phyloP scores from a whole-genome alignment of 2,113 vertebrate genomes.

The Coturnix japonica region DNA sequence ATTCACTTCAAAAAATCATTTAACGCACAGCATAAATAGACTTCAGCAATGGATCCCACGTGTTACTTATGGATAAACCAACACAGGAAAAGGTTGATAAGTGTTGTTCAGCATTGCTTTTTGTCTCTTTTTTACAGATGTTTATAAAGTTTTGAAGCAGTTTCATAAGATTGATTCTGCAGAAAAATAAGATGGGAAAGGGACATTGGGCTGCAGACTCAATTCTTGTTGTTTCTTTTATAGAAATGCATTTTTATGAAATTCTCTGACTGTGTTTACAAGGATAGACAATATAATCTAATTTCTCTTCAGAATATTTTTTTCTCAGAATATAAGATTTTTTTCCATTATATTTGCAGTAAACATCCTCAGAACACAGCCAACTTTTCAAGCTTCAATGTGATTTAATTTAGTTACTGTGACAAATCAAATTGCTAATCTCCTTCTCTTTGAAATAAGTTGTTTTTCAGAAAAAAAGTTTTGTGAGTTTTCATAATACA shows the following conservation, averaged over 20 bases:
- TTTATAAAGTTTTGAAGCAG: not conserved
- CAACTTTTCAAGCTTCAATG: not conserved
- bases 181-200: not conserved
- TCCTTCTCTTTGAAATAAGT: not conserved
- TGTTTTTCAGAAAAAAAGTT: not conserved
- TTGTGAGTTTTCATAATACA: not conserved
- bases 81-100: not conserved
- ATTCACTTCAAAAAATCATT: not conserved
- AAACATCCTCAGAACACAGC: not conserved
- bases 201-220: not conserved
- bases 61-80: not conserved
- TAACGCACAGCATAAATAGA: not conserved
- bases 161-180: not conserved
- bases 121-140: not conserved
- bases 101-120: rapidly evolving
- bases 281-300: not conserved
- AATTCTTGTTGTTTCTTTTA: not conserved
- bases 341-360: not conserved
- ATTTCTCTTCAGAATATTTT: not conserved
- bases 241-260: not conserved
- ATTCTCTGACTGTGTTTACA: not conserved
- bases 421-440: not conserved
- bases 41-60: not conserved
- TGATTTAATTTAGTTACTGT: not conserved
- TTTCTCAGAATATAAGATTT: not conserved